Base-by-base conservation (phyloP, 1,140 invertebrate species). In the Aphelinus certus region DNA sequence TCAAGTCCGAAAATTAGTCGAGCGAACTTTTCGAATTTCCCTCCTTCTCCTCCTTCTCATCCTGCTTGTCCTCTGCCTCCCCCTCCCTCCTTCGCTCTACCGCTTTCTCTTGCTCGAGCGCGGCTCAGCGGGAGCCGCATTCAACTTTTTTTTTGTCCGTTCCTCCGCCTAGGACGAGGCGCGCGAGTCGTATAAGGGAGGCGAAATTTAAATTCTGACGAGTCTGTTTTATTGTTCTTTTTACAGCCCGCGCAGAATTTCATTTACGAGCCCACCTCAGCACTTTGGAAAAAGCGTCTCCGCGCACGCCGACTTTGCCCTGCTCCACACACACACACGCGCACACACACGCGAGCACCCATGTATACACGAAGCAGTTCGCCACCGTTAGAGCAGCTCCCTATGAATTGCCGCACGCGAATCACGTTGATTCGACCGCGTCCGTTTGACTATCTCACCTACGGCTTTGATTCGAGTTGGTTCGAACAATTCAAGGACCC, bases 191-290 rank as follows among this genome's bases (percentile, higher is more conserved):
- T 26, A 26, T 26, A 26, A 26, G 26, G 26, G 26, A 42, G 51
- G 45, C 49, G 49, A 65, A 72, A 72, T 72, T 72, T 64, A 65
- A 72, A 72, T 72, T 72, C 65, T 53, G 49, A 70, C 46, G 46
- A 70, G 63, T 46, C 60, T 63, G 45, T 47, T 72, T 72, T 72
- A 72, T 56, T 57, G 53, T 62, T 9, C 7, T 72, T 71, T 65
- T 63, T 64, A 57, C 47, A 45, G 45, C 9, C 2, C 51, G 42
- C 55, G 46, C 61, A 55, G 57, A 72, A 72, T 72, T 65, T 64
- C 62, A 72, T 72, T 72, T 72, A 72, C 70, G 61, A 72, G 51
- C 61, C 2, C 7, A 26, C 69, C 10, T 0, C 43, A 3, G 57
- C 45, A 42, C 51, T 63, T 71, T 55, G 6, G 7, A 62, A 70